phyloP scores from a whole-genome alignment of 1,140 invertebrate species.

The Brachionus plicatilis region DNA sequence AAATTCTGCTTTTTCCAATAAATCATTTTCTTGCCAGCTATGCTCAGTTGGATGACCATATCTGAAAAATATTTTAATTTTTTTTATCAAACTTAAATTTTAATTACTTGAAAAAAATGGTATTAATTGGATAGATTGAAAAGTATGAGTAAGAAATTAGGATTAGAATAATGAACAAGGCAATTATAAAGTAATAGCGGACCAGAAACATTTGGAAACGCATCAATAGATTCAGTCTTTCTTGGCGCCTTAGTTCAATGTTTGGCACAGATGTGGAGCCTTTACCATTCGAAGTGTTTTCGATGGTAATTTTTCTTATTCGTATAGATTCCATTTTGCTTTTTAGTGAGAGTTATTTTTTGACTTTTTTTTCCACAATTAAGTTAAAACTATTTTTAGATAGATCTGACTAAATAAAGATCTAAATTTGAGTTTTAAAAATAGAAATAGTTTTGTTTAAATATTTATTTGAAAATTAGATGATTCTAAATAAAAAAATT shows the following conservation, averaged over 20 bases:
- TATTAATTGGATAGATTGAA: slow-evolving; percentile 22
- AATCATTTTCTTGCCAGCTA: neutral
- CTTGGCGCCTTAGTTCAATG: neutral
- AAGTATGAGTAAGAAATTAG: neutral
- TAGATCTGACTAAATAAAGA: neutral
- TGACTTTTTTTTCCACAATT: neutral
- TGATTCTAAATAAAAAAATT: neutral
- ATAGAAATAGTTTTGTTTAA: neutral
- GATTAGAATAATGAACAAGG: neutral
- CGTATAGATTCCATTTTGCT: slow-evolving; percentile 7
- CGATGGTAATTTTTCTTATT: slow-evolving; percentile 1
- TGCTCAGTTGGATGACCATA: neutral
- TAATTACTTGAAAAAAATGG: slow-evolving; percentile 8
- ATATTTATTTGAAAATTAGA: neutral
- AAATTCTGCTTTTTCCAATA: neutral
- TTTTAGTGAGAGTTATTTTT: neutral
- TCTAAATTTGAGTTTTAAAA: neutral
- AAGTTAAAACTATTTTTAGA: neutral
- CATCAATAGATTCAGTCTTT: neutral
- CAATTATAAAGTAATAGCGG: slow-evolving; percentile 4
- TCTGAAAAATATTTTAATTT: neutral
- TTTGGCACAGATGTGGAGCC: neutral
- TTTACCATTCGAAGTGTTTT: neutral
- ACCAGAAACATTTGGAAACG: neutral
- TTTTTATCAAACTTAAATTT: neutral